A percentile compares a stretch with the other conserved stretches of the same genome.
phyloP scores from a whole-genome alignment of 2,888 invertebrate genomes.

The Lymantria monacha region DNA sequence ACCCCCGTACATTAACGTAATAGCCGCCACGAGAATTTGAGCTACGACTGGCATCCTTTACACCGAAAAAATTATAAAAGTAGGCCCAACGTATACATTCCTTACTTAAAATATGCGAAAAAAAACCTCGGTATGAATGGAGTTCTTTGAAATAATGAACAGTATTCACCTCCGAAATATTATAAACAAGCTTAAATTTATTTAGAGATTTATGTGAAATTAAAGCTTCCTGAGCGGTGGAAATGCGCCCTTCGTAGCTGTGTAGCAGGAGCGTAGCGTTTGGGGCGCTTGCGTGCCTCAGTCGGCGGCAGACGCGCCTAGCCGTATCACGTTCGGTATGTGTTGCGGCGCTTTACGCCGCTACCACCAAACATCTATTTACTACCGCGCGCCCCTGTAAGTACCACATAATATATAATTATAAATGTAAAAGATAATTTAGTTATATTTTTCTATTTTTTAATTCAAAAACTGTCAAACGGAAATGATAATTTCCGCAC shows the following conservation, averaged over 20 bases:
- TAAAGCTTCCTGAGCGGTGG: constrained; percentile 18
- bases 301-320: constrained; percentile 70
- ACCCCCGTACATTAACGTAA: constrained; percentile 69
- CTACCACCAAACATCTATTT: constrained; percentile 44
- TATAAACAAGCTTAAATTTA: background rate
- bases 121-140: no score
- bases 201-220: background rate
- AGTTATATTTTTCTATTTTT: constrained; percentile 21
- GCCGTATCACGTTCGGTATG: constrained; percentile 69
- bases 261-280: constrained; percentile 37
- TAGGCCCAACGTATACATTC: background rate
- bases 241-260: constrained; percentile 45
- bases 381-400: constrained; percentile 78
- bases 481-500: constrained; percentile 61
- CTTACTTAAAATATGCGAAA: background rate
- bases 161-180: no score
- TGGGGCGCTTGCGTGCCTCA: constrained; percentile 71
- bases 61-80: constrained; percentile 31
- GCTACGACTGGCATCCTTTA: constrained; percentile 41
- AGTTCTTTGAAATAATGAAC: no score
- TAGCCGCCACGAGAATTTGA: constrained; percentile 63
- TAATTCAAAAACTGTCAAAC: constrained; percentile 42
- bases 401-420: constrained; percentile 37
- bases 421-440: background rate
- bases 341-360: constrained; percentile 45